Conservation (phyloP, 1,140 invertebrate species). For the Leptestheria dahalacensis region DNA sequence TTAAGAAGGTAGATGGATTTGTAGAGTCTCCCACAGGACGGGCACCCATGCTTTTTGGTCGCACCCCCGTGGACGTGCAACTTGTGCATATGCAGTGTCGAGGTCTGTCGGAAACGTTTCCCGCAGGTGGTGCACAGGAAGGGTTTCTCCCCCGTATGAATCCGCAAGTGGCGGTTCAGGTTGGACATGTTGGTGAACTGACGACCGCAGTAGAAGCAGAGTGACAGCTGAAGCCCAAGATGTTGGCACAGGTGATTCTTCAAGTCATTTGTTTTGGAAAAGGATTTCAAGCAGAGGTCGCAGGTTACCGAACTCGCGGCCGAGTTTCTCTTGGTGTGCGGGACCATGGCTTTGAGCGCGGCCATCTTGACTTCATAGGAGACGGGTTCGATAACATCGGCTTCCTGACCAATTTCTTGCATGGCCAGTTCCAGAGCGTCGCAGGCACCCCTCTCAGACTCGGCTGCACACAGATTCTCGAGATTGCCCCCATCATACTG, state of each 20-base stretch:
- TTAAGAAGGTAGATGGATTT: constrained; percentile 17
- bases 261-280: constrained; percentile 26
- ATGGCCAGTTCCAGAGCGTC: constrained; percentile 4
- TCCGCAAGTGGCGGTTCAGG: constrained; percentile 29
- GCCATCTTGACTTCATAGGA: constrained; percentile 8
- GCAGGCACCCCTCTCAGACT: neutral
- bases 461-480: neutral
- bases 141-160: constrained; percentile 11
- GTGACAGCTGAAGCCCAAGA: neutral
- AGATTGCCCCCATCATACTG: neutral
- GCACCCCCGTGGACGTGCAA: constrained; percentile 30
- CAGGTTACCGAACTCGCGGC: constrained; percentile 11
- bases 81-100: constrained; percentile 33
- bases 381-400: neutral
- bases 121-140: neutral
- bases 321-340: neutral
- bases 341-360: constrained; percentile 5
- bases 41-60: constrained; percentile 13
- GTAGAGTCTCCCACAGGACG: constrained; percentile 17
- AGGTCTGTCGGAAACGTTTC: constrained; percentile 25
- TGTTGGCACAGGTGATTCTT: constrained; percentile 31
- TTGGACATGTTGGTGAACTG: constrained; percentile 30
- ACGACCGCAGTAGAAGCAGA: neutral
- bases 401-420: neutral
- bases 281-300: constrained; percentile 20